Conservation (phyloP, 2,888 invertebrate genomes). For the Hyposoter didymator region DNA sequence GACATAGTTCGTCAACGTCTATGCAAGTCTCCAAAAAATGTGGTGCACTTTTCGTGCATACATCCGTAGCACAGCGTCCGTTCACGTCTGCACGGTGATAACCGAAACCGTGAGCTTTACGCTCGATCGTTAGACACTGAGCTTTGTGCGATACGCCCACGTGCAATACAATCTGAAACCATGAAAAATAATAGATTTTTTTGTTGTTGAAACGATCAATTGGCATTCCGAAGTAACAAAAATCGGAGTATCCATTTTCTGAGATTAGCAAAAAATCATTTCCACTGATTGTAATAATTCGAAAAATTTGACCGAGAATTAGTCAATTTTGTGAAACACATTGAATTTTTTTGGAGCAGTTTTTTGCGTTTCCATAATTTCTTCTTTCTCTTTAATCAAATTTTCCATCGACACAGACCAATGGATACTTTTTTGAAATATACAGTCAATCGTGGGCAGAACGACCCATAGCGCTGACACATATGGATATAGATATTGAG, state of each 20-base stretch:
- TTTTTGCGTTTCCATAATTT: background rate
- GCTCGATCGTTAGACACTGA: slow-evolving; percentile 88
- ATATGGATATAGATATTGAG: background rate
- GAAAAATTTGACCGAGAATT: no score
- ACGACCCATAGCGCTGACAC: background rate
- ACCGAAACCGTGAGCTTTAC: slow-evolving; percentile 87
- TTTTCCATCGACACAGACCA: background rate
- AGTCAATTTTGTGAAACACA: no score
- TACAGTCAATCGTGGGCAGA: background rate
- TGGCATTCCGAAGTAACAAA: no score
- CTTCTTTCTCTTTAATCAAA: background rate
- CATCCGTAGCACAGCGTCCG: slow-evolving; percentile 83
- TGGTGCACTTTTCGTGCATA: slow-evolving; percentile 79
- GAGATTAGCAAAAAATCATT: no score
- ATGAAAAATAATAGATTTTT: slow-evolving; percentile 66
- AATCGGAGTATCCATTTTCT: no score
- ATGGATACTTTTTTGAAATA: background rate
- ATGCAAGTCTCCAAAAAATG: slow-evolving; percentile 85
- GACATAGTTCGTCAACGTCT: slow-evolving; percentile 85
- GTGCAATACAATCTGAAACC: slow-evolving; percentile 90
- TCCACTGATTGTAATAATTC: no score
- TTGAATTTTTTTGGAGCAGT: background rate
- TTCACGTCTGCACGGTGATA: slow-evolving; percentile 86
- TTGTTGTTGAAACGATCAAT: no score
- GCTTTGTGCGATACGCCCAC: slow-evolving; percentile 90